phyloP scores from a whole-genome alignment of 2,797 vertebrate species.

The Schizothorax lantsangensis region DNA sequence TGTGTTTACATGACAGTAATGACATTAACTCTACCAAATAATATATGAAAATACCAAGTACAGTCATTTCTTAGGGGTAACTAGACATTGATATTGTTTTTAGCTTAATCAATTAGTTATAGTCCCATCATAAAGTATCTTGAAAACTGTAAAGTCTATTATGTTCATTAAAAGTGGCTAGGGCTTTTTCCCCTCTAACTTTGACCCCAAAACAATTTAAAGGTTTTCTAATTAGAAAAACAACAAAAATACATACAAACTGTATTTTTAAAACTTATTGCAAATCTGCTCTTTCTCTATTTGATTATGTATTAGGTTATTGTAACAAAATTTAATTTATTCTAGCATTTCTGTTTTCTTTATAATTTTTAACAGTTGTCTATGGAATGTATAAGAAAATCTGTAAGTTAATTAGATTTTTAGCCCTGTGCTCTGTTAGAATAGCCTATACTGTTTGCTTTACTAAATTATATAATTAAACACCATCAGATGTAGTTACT shows the following conservation, averaged over 20 bases:
- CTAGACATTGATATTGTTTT: too few species aligned
- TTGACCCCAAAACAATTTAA: neutral
- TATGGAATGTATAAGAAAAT: neutral
- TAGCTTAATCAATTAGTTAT: neutral
- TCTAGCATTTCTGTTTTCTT: neutral
- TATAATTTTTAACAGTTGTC: neutral
- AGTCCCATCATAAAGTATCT: neutral
- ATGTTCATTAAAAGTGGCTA: neutral
- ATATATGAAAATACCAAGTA: too few species aligned
- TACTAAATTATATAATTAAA: neutral
- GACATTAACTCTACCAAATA: neutral
- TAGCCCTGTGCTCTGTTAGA: neutral
- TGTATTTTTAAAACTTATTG: neutral
- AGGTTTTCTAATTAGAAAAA: neutral
- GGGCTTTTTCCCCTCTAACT: neutral
- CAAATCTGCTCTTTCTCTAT: neutral
- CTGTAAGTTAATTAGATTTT: neutral
- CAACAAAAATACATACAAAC: neutral
- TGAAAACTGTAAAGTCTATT: neutral
- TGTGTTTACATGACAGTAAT: neutral
- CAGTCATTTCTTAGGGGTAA: neutral
- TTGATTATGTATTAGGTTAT: neutral
- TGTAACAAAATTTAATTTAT: too few species aligned
- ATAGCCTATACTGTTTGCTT: neutral
- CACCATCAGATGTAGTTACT: neutral